Evolutionary conservation across 2,888 invertebrate species (phyloP).

Genomic region (Drosophila setosimentum): DNA sequence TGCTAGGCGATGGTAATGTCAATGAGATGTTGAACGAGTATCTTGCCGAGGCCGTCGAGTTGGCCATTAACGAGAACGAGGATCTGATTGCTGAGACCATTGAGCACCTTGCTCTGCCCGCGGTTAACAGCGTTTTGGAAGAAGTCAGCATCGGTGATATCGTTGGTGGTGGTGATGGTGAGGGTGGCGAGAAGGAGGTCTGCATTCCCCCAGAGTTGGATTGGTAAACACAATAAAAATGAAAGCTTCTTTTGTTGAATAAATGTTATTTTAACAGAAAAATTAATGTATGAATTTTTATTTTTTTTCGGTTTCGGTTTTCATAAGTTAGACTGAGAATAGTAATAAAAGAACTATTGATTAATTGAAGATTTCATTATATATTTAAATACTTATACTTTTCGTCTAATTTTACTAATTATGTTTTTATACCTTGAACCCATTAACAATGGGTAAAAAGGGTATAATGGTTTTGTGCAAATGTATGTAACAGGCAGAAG

Average conservation of each 20-base stretch:
- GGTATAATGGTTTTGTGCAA: too few species aligned
- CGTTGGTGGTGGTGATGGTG: conserved; percentile 51
- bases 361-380: neutral
- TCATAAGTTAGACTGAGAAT: neutral
- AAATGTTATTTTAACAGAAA: conserved; percentile 29
- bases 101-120: conserved; percentile 69
- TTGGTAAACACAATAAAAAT: conserved; percentile 43
- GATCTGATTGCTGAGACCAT: conserved; percentile 73
- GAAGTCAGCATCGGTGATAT: conserved; percentile 69
- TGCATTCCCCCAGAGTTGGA: conserved; percentile 74
- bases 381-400: neutral
- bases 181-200: conserved; percentile 69
- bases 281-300: conserved; percentile 15
- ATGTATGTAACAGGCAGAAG: too few species aligned
- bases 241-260: conserved; percentile 33
- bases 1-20: conserved; percentile 77
- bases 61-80: conserved; percentile 79
- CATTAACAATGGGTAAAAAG: too few species aligned
- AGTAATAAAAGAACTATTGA: neutral
- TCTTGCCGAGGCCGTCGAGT: conserved; percentile 71
- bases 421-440: too few species aligned
- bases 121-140: conserved; percentile 68
- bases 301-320: neutral
- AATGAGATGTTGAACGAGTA: conserved; percentile 78
- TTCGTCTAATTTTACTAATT: neutral